Evolutionary conservation across 2,113 vertebrate species (phyloP), one percentile per base, ranked within the genome.

Genomic region (Procapra przewalskii): DNA sequence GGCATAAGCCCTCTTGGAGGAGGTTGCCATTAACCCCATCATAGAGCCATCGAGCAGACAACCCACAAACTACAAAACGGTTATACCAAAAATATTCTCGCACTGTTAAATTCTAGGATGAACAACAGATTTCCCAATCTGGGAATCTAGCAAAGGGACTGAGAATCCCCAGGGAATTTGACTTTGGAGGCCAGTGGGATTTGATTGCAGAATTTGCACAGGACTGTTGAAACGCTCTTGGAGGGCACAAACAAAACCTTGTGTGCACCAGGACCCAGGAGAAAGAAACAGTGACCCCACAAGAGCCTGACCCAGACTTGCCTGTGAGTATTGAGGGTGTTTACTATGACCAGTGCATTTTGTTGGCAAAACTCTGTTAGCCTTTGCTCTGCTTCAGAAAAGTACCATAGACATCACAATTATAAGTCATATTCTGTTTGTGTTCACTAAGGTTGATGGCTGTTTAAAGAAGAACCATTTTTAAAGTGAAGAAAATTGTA

Each of bases 381-480:
- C n/a, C 9, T 71, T 67, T 21, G 64, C n/a, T 36, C 17, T 71
- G 17, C 64, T 71, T 71, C 64, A 71, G 64, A 25, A 67, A 88
- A 71, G 4, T 81, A 23, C 23, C 62, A 77, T 62, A 25, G 17
- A 7, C 14, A 88, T 93, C 13, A 82, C n/a, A 71, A 95, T 91
- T 52, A 27, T 94, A 84, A 87, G 52, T 71, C n/a, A 88, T 19
- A 91, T 88, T 79, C 14, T 90, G 82, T 96, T 71, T 96, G 15
- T 79, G 16, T 77, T 16, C 48, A 77, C 40, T 83, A 83, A 50
- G 4, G 23, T 90, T 67, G 0, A 33, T 62, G 13, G 21, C 3
- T 96, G 60, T 94, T 96, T 93, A 89, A 97, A 31, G 14, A 82
- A 36, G 31, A 81, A 60, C 12, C 7, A 83, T 96, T 91, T 82